phyloP scores from a whole-genome alignment of 2,888 invertebrate genomes.

The Andrena bucephala region DNA sequence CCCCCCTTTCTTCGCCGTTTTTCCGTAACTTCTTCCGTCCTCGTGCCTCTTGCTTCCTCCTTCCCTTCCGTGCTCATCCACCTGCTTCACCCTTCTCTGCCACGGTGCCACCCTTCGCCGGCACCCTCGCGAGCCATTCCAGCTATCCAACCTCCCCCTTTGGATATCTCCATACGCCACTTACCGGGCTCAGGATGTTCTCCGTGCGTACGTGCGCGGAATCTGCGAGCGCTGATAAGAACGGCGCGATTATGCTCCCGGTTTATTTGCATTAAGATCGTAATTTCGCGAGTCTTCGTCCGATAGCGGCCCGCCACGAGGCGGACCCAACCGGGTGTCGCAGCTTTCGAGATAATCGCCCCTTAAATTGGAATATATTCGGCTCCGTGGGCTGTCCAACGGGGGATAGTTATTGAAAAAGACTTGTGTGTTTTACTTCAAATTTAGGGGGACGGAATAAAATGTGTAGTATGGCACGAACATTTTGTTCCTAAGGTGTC shows the following conservation, averaged over 20 bases:
- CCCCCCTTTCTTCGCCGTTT: constrained; percentile 39
- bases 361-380: neutral
- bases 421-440: neutral
- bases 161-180: constrained; percentile 83
- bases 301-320: neutral
- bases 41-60: constrained; percentile 45
- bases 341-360: neutral
- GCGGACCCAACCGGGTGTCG: neutral
- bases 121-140: constrained; percentile 76
- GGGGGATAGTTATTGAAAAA: neutral
- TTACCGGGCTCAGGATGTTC: constrained; percentile 81
- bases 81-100: constrained; percentile 63
- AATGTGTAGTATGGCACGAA: neutral
- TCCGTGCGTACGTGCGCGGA: constrained; percentile 75
- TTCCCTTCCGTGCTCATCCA: constrained; percentile 52
- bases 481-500: neutral
- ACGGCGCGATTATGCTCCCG: constrained; percentile 27
- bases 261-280: constrained; percentile 46
- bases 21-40: constrained; percentile 57
- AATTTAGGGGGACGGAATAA: neutral
- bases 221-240: constrained; percentile 56
- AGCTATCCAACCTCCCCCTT: constrained; percentile 75
- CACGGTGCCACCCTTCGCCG: constrained; percentile 55
- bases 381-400: too few relatives aligned
- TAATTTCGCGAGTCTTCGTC: constrained; percentile 21